Percentiles rank a stretch among this genome's conserved stretches.
Evolutionary conservation across 2,113 vertebrate species (phyloP).

Genomic region (Fulmarus glacialis): DNA sequence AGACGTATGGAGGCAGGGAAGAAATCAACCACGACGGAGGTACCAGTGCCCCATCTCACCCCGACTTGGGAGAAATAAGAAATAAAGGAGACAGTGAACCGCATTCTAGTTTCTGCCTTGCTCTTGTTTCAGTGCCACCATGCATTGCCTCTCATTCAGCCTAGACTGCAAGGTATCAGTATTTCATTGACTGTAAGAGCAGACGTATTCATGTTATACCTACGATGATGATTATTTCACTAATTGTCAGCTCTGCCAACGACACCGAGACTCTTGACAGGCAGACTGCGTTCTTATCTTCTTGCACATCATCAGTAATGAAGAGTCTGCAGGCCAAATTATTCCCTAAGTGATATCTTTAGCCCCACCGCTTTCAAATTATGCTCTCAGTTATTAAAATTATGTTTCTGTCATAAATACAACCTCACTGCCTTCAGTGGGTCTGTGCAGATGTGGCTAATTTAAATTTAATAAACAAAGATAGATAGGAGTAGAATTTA

Average conservation of each 20-base stretch:
- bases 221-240: not conserved
- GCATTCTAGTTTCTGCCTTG: not conserved
- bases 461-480: constrained; percentile 32
- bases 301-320: not conserved
- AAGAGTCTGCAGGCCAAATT: constrained; percentile 5
- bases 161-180: not conserved
- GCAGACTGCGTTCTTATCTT: not conserved
- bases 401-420: not conserved
- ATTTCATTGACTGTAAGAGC: not conserved
- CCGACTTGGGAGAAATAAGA: not conserved
- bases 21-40: not conserved
- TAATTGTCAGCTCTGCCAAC: constrained; percentile 18
- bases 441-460: not conserved
- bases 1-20: not conserved
- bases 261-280: not conserved
- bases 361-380: not conserved
- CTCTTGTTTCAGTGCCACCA: not conserved
- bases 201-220: not conserved
- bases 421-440: not conserved
- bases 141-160: not conserved
- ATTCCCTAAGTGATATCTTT: not conserved
- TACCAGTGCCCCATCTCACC: not conserved
- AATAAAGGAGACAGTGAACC: not conserved
- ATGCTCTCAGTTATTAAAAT: constrained; percentile 10
- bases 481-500: not conserved